Conservation (phyloP, 2,797 vertebrate species). For the Premnoplex brunnescens region DNA sequence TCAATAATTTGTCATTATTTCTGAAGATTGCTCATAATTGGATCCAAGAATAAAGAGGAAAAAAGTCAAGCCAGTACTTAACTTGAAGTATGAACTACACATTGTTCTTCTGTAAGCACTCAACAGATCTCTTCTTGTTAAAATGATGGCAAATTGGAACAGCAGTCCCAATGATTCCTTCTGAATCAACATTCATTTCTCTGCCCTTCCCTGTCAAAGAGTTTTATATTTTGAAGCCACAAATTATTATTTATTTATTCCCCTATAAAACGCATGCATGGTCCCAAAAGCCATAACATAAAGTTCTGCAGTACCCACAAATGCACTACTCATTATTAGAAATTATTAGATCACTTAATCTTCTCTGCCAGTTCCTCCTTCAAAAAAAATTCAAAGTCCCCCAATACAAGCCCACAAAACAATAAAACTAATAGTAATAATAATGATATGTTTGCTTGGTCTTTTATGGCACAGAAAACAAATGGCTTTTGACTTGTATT, state of each 20-base stretch:
- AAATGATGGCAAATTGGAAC: conserved; percentile 51
- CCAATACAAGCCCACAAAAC: conserved; percentile 17
- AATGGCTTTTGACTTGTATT: neutral
- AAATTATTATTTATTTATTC: conserved; percentile 69
- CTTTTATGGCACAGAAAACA: conserved; percentile 43
- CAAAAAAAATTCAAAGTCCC: neutral
- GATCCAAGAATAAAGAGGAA: conserved; percentile 58
- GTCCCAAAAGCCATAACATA: conserved; percentile 45
- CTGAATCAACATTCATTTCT: conserved; percentile 48
- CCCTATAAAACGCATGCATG: conserved; percentile 55
- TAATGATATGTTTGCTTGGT: conserved; percentile 38
- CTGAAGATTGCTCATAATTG: conserved; percentile 47
- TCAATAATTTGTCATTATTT: conserved; percentile 60
- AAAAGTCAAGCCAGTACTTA: conserved; percentile 56
- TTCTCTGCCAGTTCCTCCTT: conserved; percentile 33
- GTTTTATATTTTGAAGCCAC: conserved; percentile 59
- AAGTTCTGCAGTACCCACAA: conserved; percentile 30
- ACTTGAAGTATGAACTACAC: conserved; percentile 49
- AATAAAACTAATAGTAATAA: conserved; percentile 44
- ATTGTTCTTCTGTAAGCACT: conserved; percentile 41
- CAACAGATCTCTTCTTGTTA: conserved; percentile 54
- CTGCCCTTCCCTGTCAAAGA: conserved; percentile 26
- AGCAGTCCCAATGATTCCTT: conserved; percentile 3
- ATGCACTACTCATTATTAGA: conserved; percentile 47
- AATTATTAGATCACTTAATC: conserved; percentile 73